Percentiles rank a stretch among this genome's conserved stretches.
Conservation (phyloP, 2,888 invertebrate species). For the Linnaemya vulpina region DNA sequence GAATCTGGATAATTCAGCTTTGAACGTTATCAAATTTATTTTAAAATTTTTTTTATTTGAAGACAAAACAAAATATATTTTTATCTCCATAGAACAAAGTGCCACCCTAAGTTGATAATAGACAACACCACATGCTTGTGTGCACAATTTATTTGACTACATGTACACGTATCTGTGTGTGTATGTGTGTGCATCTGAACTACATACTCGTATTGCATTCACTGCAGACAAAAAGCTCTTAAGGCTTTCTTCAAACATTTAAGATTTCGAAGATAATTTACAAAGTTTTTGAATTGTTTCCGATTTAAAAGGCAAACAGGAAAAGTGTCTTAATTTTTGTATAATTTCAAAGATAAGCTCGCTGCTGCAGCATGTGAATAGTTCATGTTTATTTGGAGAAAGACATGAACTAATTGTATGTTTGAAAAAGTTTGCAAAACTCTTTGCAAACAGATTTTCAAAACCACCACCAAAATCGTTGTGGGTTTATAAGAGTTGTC, state of each 20-base stretch:
- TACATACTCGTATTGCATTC: conserved; percentile 21
- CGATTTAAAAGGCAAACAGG: conserved; percentile 52
- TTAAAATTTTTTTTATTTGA: too few relatives aligned
- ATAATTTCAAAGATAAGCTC: conserved; percentile 32
- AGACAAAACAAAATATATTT: too few relatives aligned
- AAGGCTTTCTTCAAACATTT: conserved; percentile 50
- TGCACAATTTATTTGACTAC: not conserved
- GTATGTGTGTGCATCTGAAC: not conserved
- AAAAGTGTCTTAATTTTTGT: conserved; percentile 58
- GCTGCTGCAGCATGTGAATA: not conserved
- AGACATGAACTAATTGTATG: conserved; percentile 6
- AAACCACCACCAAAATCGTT: not conserved
- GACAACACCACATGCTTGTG: not conserved
- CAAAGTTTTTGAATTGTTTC: conserved; percentile 62
- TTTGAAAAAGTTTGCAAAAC: conserved; percentile 25
- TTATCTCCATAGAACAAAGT: too few relatives aligned
- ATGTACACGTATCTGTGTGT: not conserved
- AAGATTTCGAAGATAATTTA: conserved; percentile 60
- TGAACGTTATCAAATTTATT: too few relatives aligned
- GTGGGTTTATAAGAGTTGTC: not conserved
- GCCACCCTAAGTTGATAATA: too few relatives aligned
- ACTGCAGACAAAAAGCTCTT: conserved; percentile 45
- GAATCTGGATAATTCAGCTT: too few relatives aligned
- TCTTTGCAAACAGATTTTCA: not conserved
- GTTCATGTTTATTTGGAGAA: not conserved